These are phyloP conservation scores for Plodia interpunctella DNA, from an alignment of 1,140 invertebrate species.

Conservation along the genomic window DNA sequence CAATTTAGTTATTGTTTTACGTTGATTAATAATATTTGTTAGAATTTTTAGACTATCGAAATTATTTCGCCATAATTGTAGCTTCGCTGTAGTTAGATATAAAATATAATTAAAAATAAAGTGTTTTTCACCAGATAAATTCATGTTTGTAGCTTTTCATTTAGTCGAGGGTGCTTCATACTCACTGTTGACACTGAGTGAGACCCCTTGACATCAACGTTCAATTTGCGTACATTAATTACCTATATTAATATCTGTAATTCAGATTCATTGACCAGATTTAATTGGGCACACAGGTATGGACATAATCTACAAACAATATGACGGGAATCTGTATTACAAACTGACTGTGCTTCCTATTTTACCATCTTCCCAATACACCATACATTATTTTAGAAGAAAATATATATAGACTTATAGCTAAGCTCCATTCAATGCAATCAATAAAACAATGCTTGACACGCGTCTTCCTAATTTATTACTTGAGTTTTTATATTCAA, in stretches of 20 bases:
- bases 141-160: too few species aligned
- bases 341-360: neutral
- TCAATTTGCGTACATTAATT: slow-evolving; percentile 20
- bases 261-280: slow-evolving; percentile 20
- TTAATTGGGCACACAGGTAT: slow-evolving; percentile 8
- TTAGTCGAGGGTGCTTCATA: neutral
- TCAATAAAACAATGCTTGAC: neutral
- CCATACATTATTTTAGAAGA: neutral
- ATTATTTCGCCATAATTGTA: too few species aligned
- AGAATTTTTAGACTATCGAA: too few species aligned
- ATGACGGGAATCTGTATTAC: slow-evolving; percentile 8
- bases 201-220: slow-evolving; percentile 32
- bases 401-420: too few species aligned
- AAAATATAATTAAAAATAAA: too few species aligned
- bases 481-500: too few species aligned
- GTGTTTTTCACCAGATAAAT: too few species aligned
- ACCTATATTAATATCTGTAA: slow-evolving; percentile 48
- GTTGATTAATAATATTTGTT: too few species aligned
- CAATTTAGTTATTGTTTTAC: too few species aligned
- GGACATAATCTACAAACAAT: slow-evolving; percentile 10
- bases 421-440: too few species aligned
- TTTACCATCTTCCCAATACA: neutral
- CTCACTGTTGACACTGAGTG: neutral
- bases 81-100: too few species aligned
- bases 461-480: neutral